Evolutionary conservation across 1,140 invertebrate species (phyloP).

Genomic region (Temnothorax curvispinosus): DNA sequence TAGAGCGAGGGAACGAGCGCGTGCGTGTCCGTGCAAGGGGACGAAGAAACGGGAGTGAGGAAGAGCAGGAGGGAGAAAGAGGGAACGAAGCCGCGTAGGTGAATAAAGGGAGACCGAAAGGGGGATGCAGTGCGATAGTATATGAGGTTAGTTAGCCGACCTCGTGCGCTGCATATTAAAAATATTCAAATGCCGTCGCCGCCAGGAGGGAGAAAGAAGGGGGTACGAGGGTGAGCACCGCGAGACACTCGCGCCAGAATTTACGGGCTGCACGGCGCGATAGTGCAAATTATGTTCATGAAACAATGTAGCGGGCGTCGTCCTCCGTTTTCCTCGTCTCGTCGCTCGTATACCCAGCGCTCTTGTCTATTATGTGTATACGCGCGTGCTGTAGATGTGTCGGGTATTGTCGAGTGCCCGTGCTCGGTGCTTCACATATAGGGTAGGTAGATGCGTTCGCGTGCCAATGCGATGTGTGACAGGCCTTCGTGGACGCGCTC

Average conservation of each 20-base stretch:
- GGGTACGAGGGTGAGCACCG: conserved; percentile 14
- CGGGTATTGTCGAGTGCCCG: conserved; percentile 18
- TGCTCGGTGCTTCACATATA: conserved; percentile 14
- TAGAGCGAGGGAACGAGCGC: not conserved
- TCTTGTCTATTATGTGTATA: conserved; percentile 33
- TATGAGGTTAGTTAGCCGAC: conserved; percentile 82
- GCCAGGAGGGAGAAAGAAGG: not conserved
- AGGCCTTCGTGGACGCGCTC: conserved; percentile 35
- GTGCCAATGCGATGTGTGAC: conserved; percentile 46
- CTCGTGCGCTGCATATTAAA: conserved; percentile 84
- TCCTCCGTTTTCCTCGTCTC: conserved; percentile 45
- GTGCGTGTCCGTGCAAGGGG: conserved; percentile 24
- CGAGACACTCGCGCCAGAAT: conserved; percentile 69
- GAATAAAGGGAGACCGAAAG: conserved; percentile 26
- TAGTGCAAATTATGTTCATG: conserved; percentile 83
- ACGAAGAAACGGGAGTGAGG: conserved; percentile 8
- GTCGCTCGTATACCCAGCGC: conserved; percentile 44
- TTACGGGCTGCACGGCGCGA: conserved; percentile 76
- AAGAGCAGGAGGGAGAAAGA: conserved; percentile 11
- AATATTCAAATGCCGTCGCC: conserved; percentile 82
- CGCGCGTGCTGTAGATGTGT: conserved; percentile 16
- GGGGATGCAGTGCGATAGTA: conserved; percentile 67
- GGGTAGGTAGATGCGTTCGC: conserved; percentile 23
- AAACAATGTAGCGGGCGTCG: conserved; percentile 77
- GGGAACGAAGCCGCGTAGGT: conserved; percentile 10